A percentile compares a stretch with the other conserved stretches of the same genome.
Evolutionary conservation across 2,888 invertebrate genomes (phyloP).

Genomic region (Eledone cirrhosa): DNA sequence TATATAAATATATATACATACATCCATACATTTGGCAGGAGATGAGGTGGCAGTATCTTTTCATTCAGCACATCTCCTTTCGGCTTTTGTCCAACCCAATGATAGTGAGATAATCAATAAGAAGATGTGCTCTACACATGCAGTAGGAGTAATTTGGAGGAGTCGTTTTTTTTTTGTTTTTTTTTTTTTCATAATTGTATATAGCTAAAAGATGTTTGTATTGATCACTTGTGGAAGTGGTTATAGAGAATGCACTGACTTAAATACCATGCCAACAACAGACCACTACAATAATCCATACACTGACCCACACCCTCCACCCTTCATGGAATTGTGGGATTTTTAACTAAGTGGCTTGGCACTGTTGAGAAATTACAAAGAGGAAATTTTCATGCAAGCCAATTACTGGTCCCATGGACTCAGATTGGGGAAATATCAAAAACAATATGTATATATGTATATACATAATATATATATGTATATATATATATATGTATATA

Average conservation of each 20-base stretch:
- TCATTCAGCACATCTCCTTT: neutral
- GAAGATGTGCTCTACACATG: constrained; percentile 14
- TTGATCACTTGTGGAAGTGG: constrained; percentile 26
- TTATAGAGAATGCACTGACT: neutral
- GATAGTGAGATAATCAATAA: constrained; percentile 23
- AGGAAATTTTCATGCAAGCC: constrained; percentile 11
- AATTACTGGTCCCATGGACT: constrained; percentile 15
- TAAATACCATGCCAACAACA: no score
- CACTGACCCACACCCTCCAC: neutral
- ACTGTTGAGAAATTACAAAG: constrained; percentile 8
- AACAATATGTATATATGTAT: neutral
- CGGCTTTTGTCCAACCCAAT: constrained; percentile 27
- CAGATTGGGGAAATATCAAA: constrained; percentile 3
- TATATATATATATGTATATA: neutral
- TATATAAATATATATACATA: no score
- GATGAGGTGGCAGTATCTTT: no score
- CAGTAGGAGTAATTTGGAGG: constrained; percentile 25
- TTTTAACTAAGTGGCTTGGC: constrained; percentile 16
- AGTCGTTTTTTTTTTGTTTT: no score
- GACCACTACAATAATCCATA: no score
- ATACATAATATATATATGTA: neutral
- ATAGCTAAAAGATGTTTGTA: constrained; percentile 28
- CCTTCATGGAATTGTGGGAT: neutral
- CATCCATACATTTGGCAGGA: no score
- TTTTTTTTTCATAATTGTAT: constrained; percentile 26